Conservation (phyloP, 2,113 vertebrate genomes). For the Brachyhypopomus occidentalis region DNA sequence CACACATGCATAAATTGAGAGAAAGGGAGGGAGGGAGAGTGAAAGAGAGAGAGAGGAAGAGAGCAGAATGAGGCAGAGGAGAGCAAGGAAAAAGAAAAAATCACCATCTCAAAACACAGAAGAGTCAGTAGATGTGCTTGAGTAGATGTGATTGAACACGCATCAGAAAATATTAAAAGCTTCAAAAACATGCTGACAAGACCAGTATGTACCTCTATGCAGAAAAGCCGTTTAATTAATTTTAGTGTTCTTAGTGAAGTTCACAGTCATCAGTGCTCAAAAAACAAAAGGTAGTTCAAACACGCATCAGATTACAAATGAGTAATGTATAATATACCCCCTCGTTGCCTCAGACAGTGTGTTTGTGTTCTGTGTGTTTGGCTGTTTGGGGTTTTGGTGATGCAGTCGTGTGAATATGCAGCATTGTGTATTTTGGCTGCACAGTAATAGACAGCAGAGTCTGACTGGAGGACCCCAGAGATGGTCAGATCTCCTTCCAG, state of each 20-base stretch:
- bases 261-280: background rate
- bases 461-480: background rate
- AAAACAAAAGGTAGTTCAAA: background rate
- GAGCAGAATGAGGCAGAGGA: too few relatives aligned
- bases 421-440: constrained; percentile 68
- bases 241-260: background rate
- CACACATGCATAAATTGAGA: too few relatives aligned
- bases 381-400: constrained; percentile 54
- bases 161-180: too few relatives aligned
- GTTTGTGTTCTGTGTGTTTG: constrained; percentile 4
- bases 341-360: background rate
- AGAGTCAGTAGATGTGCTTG: too few relatives aligned
- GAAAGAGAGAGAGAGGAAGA: too few relatives aligned
- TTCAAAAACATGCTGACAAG: too few relatives aligned
- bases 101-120: too few relatives aligned
- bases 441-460: constrained; percentile 70
- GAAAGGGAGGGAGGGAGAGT: too few relatives aligned
- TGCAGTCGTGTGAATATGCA: constrained; percentile 41
- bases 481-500: constrained; percentile 53
- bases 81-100: too few relatives aligned
- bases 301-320: constrained; percentile 17
- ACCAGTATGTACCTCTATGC: too few relatives aligned
- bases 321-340: too few relatives aligned
- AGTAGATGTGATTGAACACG: too few relatives aligned
- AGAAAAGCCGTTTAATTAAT: background rate